These are phyloP conservation scores for Rhamphomyia laevipes DNA, from an alignment of 2,888 invertebrate species.

Conservation along the genomic window DNA sequence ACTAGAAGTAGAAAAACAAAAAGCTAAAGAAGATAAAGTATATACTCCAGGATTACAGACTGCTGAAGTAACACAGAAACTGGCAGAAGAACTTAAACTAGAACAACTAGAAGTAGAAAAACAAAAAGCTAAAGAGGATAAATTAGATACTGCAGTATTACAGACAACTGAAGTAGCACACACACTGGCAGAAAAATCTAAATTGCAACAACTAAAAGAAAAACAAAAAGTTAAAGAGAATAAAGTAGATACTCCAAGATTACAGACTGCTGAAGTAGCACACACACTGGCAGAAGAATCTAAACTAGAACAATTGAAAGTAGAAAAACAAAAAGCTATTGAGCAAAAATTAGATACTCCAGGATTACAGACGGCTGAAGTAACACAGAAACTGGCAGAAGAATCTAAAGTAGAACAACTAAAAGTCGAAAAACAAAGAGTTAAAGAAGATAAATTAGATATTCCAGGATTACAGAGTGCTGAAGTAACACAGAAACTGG, in stretches of 20 bases:
- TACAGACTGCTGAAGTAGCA: neutral
- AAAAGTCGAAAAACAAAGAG: too few relatives aligned
- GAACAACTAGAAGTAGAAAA: neutral
- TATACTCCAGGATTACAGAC: neutral
- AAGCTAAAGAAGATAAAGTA: constrained; percentile 14
- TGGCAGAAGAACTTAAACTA: neutral
- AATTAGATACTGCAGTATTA: neutral
- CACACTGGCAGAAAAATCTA: too few relatives aligned
- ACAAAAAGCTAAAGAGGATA: neutral
- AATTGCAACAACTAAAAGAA: too few relatives aligned
- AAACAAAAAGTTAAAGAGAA: neutral
- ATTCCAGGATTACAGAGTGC: neutral
- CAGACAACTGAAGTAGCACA: neutral
- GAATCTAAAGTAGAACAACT: neutral
- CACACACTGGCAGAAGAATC: neutral
- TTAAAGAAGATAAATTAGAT: neutral
- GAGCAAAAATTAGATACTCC: constrained; percentile 14
- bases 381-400: neutral
- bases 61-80: neutral
- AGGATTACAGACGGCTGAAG: neutral
- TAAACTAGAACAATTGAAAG: neutral
- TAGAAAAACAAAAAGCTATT: constrained; percentile 1
- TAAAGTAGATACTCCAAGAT: neutral
- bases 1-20: neutral
- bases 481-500: neutral